Conservation (phyloP, 2,797 vertebrate genomes). For the Muraenolepis orangiensis region DNA sequence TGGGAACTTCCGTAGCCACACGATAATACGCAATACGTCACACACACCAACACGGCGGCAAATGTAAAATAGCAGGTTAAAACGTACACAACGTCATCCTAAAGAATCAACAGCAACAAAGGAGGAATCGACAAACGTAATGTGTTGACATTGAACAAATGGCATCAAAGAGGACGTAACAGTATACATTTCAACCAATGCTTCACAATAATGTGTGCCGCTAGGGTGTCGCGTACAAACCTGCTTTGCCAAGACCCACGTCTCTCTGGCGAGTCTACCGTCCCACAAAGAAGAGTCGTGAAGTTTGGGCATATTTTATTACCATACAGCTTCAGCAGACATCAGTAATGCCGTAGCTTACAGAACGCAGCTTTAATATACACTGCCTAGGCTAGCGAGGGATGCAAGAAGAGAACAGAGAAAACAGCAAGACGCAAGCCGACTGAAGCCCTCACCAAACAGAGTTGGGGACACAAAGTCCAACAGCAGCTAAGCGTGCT, state of each 20-base stretch:
- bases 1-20: slow-evolving; percentile 76
- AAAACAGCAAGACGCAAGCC: not conserved
- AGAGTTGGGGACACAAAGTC: slow-evolving; percentile 91
- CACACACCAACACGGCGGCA: not conserved
- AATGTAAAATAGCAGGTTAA: no score
- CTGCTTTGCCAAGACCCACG: slow-evolving; percentile 74
- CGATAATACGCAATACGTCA: slow-evolving; percentile 69
- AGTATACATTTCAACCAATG: no score
- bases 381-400: not conserved
- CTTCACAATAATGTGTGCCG: not conserved
- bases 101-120: no score
- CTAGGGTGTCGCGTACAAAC: slow-evolving; percentile 77
- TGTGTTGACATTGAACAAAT: no score
- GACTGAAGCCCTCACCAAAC: slow-evolving; percentile 90
- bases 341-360: slow-evolving; percentile 76
- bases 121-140: no score
- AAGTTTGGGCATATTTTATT: slow-evolving; percentile 88
- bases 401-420: not conserved
- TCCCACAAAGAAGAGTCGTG: slow-evolving; percentile 82
- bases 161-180: no score
- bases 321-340: slow-evolving; percentile 85
- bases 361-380: not conserved
- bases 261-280: slow-evolving; percentile 76
- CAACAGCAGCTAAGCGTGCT: slow-evolving; percentile 89
- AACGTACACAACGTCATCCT: no score